Base-by-base conservation (phyloP, 1,140 invertebrate species). In the Sarcophaga peregrina region DNA sequence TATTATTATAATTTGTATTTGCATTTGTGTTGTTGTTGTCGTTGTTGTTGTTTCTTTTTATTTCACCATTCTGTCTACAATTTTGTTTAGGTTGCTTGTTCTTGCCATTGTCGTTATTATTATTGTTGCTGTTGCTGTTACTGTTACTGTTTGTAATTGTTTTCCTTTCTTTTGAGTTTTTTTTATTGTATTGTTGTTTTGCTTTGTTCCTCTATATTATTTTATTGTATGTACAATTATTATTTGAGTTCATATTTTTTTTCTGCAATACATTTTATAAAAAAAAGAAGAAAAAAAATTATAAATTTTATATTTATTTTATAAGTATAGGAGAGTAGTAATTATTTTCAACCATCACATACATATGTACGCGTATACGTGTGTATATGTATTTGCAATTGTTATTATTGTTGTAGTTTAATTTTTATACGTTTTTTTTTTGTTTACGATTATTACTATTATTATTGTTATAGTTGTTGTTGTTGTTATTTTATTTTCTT, bases 1-100 rank as follows among this genome's bases (percentile, higher is more conserved):
- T 78, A 78, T 78, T 78, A 78, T 78, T 78, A 20, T 78, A 78
- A 78, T 78, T 78, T 78, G 47, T 47, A 78, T 78, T 78, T 78
- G 17, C 48, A 48, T 52, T 47, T 78, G 17, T 20, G 62, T 68
- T 68, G 20, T 68, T 68, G 8, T 20, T 68, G n/a, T n/a, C n/a
- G n/a, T n/a, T n/a, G n/a, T n/a, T n/a, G n/a, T n/a, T n/a, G n/a
- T n/a, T n/a, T 25, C 46, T 17, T 25, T 20, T 11, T 46, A 25
- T 13, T 50, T 25, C 47, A 20, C 25, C 25, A 37, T 37, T 37
- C 25, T 37, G 25, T 37, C 25, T 37, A 37, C 25, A 37, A 37
- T 37, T 37, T 37, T 72, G 62, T 17, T 62, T 62, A 11, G 3
- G n/a, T n/a, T n/a, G n/a, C n/a, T 62, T 72, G 62, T 25, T 72